These are phyloP conservation scores for Poeciliopsis retropinna DNA, from an alignment of 2,113 vertebrate species.

Conservation along the genomic window DNA sequence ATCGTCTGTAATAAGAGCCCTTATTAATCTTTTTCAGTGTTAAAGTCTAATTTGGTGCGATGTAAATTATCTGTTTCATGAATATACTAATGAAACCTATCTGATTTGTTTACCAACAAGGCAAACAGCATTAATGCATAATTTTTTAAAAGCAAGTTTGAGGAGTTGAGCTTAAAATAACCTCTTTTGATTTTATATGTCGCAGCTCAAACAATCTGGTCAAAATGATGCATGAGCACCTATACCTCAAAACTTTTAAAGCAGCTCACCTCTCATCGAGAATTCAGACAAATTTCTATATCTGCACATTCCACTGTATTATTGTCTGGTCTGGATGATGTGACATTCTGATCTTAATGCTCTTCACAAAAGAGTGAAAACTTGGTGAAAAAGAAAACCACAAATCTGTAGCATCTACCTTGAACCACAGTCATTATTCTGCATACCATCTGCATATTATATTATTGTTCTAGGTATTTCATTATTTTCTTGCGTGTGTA, in stretches of 20 bases:
- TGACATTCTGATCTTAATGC: not conserved
- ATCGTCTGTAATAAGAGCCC: not conserved
- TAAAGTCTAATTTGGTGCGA: not conserved
- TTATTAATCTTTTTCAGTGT: slow-evolving; percentile 1
- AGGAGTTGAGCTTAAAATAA: too few relatives aligned
- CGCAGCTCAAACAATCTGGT: not conserved
- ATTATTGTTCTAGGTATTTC: not conserved
- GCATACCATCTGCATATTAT: too few relatives aligned
- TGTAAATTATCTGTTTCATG: not conserved
- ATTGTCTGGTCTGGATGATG: not conserved
- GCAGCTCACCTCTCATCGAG: not conserved
- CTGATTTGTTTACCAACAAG: not conserved
- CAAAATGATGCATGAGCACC: not conserved
- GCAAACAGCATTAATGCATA: not conserved
- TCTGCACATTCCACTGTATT: not conserved
- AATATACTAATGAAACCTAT: slow-evolving; percentile 3
- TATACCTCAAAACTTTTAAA: not conserved
- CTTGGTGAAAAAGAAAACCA: too few relatives aligned
- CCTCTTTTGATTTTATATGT: too few relatives aligned
- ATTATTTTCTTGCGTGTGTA: not conserved
- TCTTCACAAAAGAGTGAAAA: not conserved
- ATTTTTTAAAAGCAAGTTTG: not conserved
- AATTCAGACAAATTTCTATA: not conserved
- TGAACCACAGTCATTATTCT: too few relatives aligned
- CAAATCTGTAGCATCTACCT: too few relatives aligned